phyloP scores from a whole-genome alignment of 1,140 invertebrate genomes.

The Neodiprion virginianus region DNA sequence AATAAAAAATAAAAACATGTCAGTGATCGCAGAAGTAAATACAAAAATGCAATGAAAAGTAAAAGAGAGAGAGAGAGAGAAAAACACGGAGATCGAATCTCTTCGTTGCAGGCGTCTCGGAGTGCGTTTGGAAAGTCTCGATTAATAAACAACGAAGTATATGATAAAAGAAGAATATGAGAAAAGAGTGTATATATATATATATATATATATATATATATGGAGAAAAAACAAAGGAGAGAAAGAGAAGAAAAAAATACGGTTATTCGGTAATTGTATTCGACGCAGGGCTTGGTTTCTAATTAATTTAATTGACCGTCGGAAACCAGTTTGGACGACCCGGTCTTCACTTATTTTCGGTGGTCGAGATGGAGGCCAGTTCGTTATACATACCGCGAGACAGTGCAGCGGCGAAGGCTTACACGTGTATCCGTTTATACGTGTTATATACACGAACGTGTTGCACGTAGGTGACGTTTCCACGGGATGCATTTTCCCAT shows the following conservation, averaged over 20 bases:
- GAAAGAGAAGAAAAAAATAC: not conserved
- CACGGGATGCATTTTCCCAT: not conserved
- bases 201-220: too few relatives aligned
- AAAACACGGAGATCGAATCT: too few relatives aligned
- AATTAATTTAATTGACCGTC: constrained; percentile 8
- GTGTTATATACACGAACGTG: not conserved
- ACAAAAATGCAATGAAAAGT: too few relatives aligned
- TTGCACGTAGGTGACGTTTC: not conserved
- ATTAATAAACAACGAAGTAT: not conserved
- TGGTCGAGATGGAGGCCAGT: not conserved
- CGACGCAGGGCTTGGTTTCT: not conserved
- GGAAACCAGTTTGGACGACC: not conserved
- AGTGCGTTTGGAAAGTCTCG: not conserved
- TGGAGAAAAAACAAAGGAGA: too few relatives aligned
- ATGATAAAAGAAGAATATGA: too few relatives aligned
- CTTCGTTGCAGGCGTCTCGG: too few relatives aligned
- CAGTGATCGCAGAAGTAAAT: too few relatives aligned
- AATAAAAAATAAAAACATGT: too few relatives aligned
- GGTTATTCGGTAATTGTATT: not conserved
- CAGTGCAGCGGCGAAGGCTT: too few relatives aligned
- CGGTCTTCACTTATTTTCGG: not conserved
- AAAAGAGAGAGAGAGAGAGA: too few relatives aligned
- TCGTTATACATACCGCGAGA: not conserved
- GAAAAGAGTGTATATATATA: too few relatives aligned
- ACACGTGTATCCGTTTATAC: not conserved